Base-by-base conservation (phyloP, 2,888 invertebrate genomes). In the Calameuta pallipes region DNA sequence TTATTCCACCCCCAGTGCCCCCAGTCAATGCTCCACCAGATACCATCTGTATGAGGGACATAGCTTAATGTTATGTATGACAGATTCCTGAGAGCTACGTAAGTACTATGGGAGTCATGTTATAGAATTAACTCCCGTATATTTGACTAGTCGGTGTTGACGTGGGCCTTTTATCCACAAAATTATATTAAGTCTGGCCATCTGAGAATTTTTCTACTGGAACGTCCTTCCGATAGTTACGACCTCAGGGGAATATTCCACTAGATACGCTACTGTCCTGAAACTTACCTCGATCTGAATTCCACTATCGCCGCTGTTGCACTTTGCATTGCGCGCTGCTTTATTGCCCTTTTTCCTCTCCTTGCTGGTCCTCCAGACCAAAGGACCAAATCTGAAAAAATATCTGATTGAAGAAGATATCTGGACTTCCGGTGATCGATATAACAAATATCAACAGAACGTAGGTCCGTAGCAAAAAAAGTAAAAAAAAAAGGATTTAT, bases 271-370 rank as follows among this genome's bases (percentile, higher is more conserved):
- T 23, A 56, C 23, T 56, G 56, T 2, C 23, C 23, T 9, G 23
- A 71, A 81, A 90, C 91, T 87, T 91, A 93, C 90, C 92, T 95
- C 95, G 84, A 95, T 94, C 91, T 95, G 95, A 87, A 95, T 95
- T 82, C 95, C 95, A 81, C 95, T 95, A 90, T 95, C 95, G 6
- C 95, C 95, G 88, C 95, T 95, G 90, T 95, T 95, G 91, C 95
- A 95, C 90, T 95, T 95, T 83, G 95, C 94, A 85, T 93, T 94
- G 79, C 95, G 92, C 79, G 94, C 94, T 77, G 94, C 94, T 90
- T 95, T 95, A 83, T 94, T 94, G 80, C 93, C 91, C 88, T 94
- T 94, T 86, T 95, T 95, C 78, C 94, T 92, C 87, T 95, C 95
- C 88, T 95, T 95, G 86, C 95, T 95, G 33, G 94, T 94, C 80